Conservation (phyloP, 2,113 vertebrate genomes). For the Grus americana region DNA sequence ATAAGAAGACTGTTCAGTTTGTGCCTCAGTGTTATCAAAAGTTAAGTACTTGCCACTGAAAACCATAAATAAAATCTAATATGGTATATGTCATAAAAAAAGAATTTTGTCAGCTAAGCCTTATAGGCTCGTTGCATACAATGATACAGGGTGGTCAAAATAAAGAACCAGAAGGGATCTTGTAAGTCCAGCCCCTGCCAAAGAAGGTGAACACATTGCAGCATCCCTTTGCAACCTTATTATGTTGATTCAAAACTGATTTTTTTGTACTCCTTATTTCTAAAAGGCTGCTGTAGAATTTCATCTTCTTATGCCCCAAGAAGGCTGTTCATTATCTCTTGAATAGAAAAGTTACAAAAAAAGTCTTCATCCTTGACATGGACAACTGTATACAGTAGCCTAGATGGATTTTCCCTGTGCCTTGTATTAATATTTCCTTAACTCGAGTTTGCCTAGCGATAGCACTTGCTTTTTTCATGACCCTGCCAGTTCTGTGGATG, state of each 20-base stretch:
- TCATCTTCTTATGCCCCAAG: neutral
- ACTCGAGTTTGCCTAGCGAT: neutral
- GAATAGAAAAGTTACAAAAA: neutral
- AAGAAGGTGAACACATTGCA: neutral
- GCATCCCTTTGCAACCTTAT: neutral
- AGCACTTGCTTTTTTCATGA: neutral
- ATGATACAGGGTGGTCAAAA: neutral
- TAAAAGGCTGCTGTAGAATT: neutral
- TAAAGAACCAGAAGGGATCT: neutral
- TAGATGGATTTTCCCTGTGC: neutral
- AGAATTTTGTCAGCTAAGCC: neutral
- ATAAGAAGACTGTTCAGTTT: neutral
- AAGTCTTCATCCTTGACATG: neutral
- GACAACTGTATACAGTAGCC: neutral
- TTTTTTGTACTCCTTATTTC: neutral
- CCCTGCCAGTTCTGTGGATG: neutral
- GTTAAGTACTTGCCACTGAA: neutral
- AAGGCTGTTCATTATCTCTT: neutral
- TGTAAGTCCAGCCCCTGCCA: neutral
- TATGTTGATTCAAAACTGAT: neutral
- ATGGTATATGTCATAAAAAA: neutral
- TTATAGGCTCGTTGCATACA: neutral
- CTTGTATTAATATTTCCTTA: neutral
- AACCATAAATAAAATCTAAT: neutral
- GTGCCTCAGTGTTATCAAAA: neutral